Conservation (phyloP, 92 coral and sea anemone species). For the Desmophyllum pertusum region DNA sequence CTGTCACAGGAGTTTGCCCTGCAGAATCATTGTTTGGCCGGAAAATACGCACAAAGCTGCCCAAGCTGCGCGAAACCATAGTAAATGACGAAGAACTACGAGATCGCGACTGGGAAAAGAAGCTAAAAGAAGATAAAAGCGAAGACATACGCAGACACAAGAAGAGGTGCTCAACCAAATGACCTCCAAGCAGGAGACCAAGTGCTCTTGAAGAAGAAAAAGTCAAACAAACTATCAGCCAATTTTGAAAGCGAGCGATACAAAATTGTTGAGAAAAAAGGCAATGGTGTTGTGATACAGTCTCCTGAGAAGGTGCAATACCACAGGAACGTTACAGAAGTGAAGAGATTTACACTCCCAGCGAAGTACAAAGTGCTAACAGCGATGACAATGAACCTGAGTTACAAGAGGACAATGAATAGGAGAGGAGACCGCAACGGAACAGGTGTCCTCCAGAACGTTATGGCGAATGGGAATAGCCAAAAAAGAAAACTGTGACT, state of each 20-base stretch:
- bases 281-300: slow-evolving; percentile 8
- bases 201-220: not conserved
- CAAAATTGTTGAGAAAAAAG: slow-evolving; percentile 1
- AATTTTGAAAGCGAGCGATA: slow-evolving; percentile 8
- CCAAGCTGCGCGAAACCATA: not conserved
- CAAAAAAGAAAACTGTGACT: too few species aligned
- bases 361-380: too few species aligned
- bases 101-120: not conserved
- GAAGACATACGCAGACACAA: not conserved
- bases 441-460: too few species aligned
- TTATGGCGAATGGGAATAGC: too few species aligned
- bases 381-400: too few species aligned
- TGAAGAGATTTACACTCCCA: not conserved
- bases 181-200: not conserved
- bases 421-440: too few species aligned
- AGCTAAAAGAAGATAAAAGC: slow-evolving; percentile 1
- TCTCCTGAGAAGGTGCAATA: slow-evolving; percentile 13
- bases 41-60: slow-evolving; percentile 1
- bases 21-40: slow-evolving; percentile 7
- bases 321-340: not conserved
- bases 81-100: not conserved
- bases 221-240: not conserved
- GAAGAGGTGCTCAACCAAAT: not conserved
- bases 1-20: slow-evolving; percentile 12
- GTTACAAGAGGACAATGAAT: too few species aligned